Base-by-base conservation (phyloP, 2,888 invertebrate genomes). In the Notodonta ziczac region DNA sequence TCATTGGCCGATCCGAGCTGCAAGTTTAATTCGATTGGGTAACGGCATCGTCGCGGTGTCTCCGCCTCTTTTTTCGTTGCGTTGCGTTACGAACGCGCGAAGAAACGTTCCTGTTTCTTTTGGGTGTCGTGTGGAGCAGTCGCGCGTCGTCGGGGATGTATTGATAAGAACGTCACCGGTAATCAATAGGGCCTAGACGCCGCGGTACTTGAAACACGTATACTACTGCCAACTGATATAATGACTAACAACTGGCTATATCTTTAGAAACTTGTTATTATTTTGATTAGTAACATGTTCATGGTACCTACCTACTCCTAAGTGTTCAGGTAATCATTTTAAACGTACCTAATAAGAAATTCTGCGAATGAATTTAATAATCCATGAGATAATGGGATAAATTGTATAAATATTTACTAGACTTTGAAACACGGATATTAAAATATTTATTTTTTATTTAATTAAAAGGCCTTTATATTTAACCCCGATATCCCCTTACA, bases 131-230 rank as follows among this genome's bases (percentile, higher is more conserved):
- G 94, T 92, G 87, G 87, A 82, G 86, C 88, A 87, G 87, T 82
- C 80, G 82, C 88, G 86, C 86, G 84, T 87, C 90, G 90, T 87
- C 90, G 90, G 94, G 84, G 86, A 84, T 81, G 94, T 91, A 94
- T 94, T 94, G 95, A 94, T 95, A 94, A 94, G 93, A 95, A 94
- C 95, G 95, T 95, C 95, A 95, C 95, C 94, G 88, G 87, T 85
- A 94, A 94, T 94, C 95, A 94, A 95, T 95, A 95, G 91, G 90
- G 90, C 90, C 90, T 91, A 94, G 84, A 76, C 59, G 66, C 65
- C 61, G 67, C 63, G 62, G 66, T 62, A 77, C 74, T 77, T 80
- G 66, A 57, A 69, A 61, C 68, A 58, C 66, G 60, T 61, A 57
- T 61, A 57, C 58, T 52, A 60, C 66, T 53, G 66, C 44, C 51